These are phyloP conservation scores for Chloebia gouldiae DNA, from an alignment of 2,113 vertebrate genomes.

Conservation along the genomic window DNA sequence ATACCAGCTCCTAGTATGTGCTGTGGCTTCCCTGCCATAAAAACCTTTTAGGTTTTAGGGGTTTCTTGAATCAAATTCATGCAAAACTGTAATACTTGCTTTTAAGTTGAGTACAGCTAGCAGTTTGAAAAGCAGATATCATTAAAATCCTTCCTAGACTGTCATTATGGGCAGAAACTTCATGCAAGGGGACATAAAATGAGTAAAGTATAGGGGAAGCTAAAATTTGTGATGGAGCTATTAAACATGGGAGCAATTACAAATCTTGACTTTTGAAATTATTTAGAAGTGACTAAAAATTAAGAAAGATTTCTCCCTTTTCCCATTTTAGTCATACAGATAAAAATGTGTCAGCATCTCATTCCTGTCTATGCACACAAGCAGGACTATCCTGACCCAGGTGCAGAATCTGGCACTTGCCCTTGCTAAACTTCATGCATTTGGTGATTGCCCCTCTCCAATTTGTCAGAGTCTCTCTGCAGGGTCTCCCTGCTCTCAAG, in stretches of 20 bases:
- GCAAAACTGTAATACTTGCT: neutral
- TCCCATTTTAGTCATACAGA: neutral
- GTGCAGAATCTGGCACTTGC: neutral
- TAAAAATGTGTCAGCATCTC: neutral
- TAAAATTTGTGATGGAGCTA: neutral
- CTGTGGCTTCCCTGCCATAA: neutral
- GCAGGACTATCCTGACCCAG: neutral
- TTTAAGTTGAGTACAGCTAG: neutral
- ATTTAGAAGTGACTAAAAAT: neutral
- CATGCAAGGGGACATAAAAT: neutral
- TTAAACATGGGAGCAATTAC: neutral
- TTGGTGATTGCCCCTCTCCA: neutral
- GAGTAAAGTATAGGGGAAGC: neutral
- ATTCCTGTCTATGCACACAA: neutral
- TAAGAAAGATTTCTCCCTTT: neutral
- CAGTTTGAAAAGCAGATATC: constrained; percentile 3
- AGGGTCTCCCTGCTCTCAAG: neutral
- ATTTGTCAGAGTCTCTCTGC: neutral
- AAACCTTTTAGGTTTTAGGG: neutral
- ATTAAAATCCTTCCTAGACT: neutral
- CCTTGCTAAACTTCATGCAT: neutral
- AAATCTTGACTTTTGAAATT: neutral
- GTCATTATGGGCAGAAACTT: neutral
- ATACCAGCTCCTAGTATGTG: neutral
- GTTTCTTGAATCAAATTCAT: neutral